Percentiles rank a stretch among this genome's conserved stretches.
These are phyloP conservation scores for Drosophila fuyamai DNA, from an alignment of 1,140 invertebrate species.

Conservation along the genomic window DNA sequence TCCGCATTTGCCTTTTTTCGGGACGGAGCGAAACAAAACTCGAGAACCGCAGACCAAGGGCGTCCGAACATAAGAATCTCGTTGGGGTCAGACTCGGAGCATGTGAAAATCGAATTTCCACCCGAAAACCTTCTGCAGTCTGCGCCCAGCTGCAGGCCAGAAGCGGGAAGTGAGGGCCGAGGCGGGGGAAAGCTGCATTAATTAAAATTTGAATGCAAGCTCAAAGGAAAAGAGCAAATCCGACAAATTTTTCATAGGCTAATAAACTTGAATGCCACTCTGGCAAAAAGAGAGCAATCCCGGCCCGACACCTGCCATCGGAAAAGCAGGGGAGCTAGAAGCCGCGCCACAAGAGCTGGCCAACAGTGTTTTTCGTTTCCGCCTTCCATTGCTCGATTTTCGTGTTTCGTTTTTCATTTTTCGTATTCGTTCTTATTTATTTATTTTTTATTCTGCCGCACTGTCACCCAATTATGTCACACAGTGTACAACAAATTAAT, in stretches of 20 bases:
- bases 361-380: slow-evolving; percentile 58
- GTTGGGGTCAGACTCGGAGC: slow-evolving; percentile 50
- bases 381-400: slow-evolving; percentile 1
- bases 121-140: slow-evolving; percentile 26
- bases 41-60: slow-evolving; percentile 52
- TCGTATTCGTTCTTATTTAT: slow-evolving; percentile 33
- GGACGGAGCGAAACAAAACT: slow-evolving; percentile 50
- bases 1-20: neutral
- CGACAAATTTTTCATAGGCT: slow-evolving; percentile 83
- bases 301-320: slow-evolving; percentile 32
- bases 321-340: slow-evolving; percentile 23
- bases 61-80: slow-evolving; percentile 58
- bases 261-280: slow-evolving; percentile 80
- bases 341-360: slow-evolving; percentile 40
- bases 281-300: slow-evolving; percentile 48
- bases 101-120: slow-evolving; percentile 57
- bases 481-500: slow-evolving; percentile 83
- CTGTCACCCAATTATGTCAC: slow-evolving; percentile 83
- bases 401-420: slow-evolving; percentile 10
- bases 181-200: slow-evolving; percentile 58
- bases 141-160: slow-evolving; percentile 6
- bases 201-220: slow-evolving; percentile 80
- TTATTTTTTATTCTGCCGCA: slow-evolving; percentile 70
- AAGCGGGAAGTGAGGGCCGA: neutral
- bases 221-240: slow-evolving; percentile 74